A percentile compares a stretch with the other conserved stretches of the same genome.
Conservation (phyloP, 2,797 vertebrate species). For the Melopsittacus undulatus region DNA sequence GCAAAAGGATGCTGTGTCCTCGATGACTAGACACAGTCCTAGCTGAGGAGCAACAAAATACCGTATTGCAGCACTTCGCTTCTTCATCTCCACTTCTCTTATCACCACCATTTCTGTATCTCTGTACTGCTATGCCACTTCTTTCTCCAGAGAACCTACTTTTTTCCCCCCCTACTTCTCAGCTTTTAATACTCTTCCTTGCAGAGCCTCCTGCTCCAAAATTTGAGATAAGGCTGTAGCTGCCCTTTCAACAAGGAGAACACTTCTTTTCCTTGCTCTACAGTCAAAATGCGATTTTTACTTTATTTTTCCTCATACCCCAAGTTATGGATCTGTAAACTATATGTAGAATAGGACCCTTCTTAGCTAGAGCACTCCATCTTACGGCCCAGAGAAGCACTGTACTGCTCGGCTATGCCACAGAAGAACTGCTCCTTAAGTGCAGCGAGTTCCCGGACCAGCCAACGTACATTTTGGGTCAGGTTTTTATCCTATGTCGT, state of each 20-base stretch:
- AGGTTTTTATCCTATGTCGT: not conserved
- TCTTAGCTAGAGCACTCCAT: not conserved
- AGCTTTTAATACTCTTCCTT: not conserved
- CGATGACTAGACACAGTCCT: not conserved
- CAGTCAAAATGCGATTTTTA: not conserved
- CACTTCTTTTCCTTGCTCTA: not conserved
- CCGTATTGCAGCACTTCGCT: not conserved
- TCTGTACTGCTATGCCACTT: not conserved
- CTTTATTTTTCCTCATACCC: not conserved
- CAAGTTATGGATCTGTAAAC: not conserved
- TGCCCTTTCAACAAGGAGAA: not conserved
- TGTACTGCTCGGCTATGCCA: not conserved
- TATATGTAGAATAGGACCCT: not conserved
- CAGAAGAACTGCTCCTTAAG: not conserved
- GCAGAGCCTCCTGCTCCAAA: not conserved
- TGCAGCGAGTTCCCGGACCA: rapidly evolving
- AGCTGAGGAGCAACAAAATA: rapidly evolving
- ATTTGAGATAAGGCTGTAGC: rapidly evolving
- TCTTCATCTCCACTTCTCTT: not conserved
- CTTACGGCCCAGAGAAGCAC: too few relatives aligned
- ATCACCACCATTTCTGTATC: rapidly evolving
- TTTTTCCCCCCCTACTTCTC: not conserved
- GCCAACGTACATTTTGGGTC: not conserved
- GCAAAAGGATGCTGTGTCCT: not conserved
- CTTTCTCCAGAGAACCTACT: not conserved